phyloP scores from a whole-genome alignment of 2,113 vertebrate species.

The Eubucco bourcierii region DNA sequence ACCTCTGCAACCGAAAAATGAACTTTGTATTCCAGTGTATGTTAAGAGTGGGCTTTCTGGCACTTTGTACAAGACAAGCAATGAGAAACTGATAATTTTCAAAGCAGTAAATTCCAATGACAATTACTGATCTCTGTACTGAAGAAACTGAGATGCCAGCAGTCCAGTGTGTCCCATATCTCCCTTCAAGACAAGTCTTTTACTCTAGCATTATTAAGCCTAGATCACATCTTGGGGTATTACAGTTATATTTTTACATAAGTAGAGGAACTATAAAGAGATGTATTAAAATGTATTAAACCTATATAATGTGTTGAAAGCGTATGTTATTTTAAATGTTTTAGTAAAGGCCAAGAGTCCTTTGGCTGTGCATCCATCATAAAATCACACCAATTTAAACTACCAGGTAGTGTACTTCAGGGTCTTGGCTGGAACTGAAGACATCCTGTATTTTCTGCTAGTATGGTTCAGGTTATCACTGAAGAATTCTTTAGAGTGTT shows the following conservation, averaged over 20 bases:
- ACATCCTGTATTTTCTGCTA: neutral
- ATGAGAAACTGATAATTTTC: neutral
- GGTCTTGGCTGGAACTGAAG: neutral
- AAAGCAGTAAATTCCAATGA: neutral
- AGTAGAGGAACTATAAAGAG: neutral
- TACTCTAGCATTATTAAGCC: neutral
- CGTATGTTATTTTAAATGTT: neutral
- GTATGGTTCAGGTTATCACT: neutral
- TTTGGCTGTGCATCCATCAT: neutral
- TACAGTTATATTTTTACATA: neutral
- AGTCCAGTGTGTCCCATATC: neutral
- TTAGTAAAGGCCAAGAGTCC: neutral
- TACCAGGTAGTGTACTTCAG: neutral
- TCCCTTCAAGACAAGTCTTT: neutral
- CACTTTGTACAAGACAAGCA: neutral
- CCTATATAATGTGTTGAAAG: neutral
- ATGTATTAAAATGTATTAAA: neutral
- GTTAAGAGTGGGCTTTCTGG: neutral
- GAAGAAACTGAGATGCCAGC: neutral
- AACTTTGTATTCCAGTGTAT: neutral
- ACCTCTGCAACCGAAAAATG: neutral
- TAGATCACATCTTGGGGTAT: neutral
- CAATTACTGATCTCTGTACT: neutral
- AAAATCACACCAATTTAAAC: neutral
- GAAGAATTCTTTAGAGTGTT: neutral